phyloP scores from a whole-genome alignment of 2,797 vertebrate species.

The Muraenolepis orangiensis region DNA sequence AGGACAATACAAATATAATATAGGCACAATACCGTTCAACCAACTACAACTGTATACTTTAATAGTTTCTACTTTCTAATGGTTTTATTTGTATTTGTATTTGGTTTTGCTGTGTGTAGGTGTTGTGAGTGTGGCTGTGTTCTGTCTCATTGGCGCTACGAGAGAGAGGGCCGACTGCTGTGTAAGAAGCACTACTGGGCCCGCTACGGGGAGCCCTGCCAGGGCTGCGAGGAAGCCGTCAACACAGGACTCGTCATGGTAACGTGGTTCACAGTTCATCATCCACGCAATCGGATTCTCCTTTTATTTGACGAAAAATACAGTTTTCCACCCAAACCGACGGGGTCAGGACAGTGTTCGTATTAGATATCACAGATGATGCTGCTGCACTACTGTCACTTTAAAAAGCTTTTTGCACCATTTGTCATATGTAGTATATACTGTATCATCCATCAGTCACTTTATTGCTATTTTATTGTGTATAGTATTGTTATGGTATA shows the following conservation, averaged over 20 bases:
- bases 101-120: conserved; percentile 60
- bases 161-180: conserved; percentile 87
- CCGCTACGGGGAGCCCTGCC: conserved; percentile 89
- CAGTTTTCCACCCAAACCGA: not conserved
- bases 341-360: no score
- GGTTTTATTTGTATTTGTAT: not conserved
- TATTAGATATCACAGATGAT: no score
- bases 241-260: conserved; percentile 95
- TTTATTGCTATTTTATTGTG: no score
- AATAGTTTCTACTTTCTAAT: no score
- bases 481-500: no score
- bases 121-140: conserved; percentile 87
- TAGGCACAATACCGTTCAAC: no score
- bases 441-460: no score
- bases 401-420: no score
- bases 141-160: conserved; percentile 92
- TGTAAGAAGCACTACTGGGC: conserved; percentile 97
- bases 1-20: not conserved
- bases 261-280: conserved; percentile 1
- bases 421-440: no score
- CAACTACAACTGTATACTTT: no score
- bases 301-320: not conserved
- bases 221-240: conserved; percentile 88
- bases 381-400: no score
- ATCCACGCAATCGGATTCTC: not conserved